Conservation (phyloP, 2,113 vertebrate species). For the Bostrychus sinensis region DNA sequence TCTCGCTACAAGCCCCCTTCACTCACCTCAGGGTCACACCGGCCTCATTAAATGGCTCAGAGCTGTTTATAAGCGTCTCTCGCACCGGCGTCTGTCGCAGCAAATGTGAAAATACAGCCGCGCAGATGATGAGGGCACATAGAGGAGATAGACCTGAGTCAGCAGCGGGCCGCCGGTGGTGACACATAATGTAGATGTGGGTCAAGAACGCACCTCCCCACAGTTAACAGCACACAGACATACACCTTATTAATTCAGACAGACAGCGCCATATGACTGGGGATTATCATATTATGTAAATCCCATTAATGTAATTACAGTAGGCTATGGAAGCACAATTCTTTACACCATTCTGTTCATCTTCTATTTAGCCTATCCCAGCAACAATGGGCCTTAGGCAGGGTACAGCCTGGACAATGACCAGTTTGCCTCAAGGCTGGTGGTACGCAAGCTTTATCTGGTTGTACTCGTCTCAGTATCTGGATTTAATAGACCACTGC, state of each 20-base stretch:
- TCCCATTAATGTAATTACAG: neutral
- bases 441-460: too few relatives aligned
- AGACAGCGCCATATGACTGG: constrained; percentile 10
- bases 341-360: too few relatives aligned
- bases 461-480: too few relatives aligned
- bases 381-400: too few relatives aligned
- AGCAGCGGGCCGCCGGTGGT: constrained; percentile 33
- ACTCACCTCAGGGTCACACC: constrained; percentile 10
- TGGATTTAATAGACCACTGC: too few relatives aligned
- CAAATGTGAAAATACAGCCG: constrained; percentile 52
- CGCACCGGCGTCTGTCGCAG: constrained; percentile 39
- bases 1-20: neutral
- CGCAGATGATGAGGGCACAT: constrained; percentile 44
- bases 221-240: constrained; percentile 13
- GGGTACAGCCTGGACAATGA: too few relatives aligned
- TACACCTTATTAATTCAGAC: constrained; percentile 23
- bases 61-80: constrained; percentile 43
- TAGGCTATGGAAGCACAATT: neutral
- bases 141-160: constrained; percentile 54
- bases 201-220: constrained; percentile 36
- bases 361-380: too few relatives aligned
- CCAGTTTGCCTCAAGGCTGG: too few relatives aligned
- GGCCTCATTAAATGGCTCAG: constrained; percentile 31
- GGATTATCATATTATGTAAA: constrained; percentile 55
- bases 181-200: constrained; percentile 39